phyloP scores from a whole-genome alignment of 2,888 invertebrate species.

The Stenotaenia linearis region DNA sequence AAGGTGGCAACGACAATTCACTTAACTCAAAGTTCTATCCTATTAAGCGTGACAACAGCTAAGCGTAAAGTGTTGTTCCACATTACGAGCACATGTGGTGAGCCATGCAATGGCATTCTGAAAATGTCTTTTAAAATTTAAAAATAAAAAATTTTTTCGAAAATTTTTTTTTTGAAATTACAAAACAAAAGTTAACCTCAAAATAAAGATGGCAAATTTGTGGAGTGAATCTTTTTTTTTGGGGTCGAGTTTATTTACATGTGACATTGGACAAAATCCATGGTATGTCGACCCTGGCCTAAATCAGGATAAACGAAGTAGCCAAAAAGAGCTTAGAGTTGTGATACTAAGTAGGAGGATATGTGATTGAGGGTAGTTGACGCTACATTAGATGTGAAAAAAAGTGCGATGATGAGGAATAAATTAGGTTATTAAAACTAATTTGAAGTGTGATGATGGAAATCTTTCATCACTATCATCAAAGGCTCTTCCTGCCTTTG shows the following conservation, averaged over 20 bases:
- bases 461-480: background rate
- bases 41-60: too few relatives aligned
- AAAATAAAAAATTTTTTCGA: too few relatives aligned
- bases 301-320: background rate
- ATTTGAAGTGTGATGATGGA: background rate
- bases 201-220: too few relatives aligned
- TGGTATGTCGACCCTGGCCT: background rate
- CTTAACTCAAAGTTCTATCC: too few relatives aligned
- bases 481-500: background rate
- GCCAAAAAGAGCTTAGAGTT: background rate
- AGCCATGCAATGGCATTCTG: too few relatives aligned
- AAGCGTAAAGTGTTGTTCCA: too few relatives aligned
- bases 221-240: too few relatives aligned
- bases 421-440: background rate
- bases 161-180: too few relatives aligned
- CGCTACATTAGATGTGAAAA: background rate
- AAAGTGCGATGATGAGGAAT: background rate
- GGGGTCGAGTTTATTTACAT: background rate
- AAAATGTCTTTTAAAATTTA: too few relatives aligned
- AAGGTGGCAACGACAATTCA: too few relatives aligned
- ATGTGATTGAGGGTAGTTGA: background rate
- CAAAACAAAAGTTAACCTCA: too few relatives aligned
- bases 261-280: background rate
- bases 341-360: background rate
- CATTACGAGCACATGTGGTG: too few relatives aligned